These are phyloP conservation scores for Empis stercorea DNA, from an alignment of 2,888 invertebrate genomes.

Conservation along the genomic window DNA sequence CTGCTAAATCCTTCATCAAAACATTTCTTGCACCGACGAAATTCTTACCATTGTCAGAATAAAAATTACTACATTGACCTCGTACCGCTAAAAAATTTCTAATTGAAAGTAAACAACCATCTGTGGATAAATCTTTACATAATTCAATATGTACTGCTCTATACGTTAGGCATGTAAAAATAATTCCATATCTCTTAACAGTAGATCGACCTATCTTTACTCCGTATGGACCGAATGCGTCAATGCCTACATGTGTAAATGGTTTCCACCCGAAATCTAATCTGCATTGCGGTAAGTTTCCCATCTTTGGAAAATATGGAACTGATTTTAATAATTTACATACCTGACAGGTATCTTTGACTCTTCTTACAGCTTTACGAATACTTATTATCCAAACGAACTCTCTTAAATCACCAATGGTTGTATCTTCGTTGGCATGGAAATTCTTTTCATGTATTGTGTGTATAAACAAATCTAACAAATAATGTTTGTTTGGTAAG, in stretches of 20 bases:
- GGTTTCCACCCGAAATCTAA: conserved; percentile 1
- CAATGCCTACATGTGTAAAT: neutral
- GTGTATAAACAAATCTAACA: too few species aligned
- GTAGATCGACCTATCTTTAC: neutral
- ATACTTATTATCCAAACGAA: conserved; percentile 3
- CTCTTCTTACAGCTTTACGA: neutral
- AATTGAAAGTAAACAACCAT: neutral
- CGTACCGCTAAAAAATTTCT: too few species aligned
- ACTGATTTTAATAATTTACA: neutral
- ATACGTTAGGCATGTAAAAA: conserved; percentile 2
- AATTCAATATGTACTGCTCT: conserved; percentile 4
- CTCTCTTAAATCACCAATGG: neutral
- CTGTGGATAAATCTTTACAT: neutral
- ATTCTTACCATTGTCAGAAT: conserved; percentile 2
- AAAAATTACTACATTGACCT: neutral
- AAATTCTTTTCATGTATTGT: too few species aligned
- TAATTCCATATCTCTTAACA: conserved; percentile 1
- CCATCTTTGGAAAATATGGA: conserved; percentile 2
- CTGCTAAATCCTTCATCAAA: neutral
- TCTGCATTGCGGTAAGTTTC: conserved; percentile 3
- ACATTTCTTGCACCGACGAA: conserved; percentile 2
- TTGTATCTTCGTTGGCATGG: too few species aligned
- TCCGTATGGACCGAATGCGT: neutral
- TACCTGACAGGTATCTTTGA: neutral
- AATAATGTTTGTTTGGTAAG: too few species aligned